A percentile compares a stretch with the other conserved stretches of the same genome.
Evolutionary conservation across 1,140 invertebrate genomes (phyloP).

Genomic region (Charaxes varanes): DNA sequence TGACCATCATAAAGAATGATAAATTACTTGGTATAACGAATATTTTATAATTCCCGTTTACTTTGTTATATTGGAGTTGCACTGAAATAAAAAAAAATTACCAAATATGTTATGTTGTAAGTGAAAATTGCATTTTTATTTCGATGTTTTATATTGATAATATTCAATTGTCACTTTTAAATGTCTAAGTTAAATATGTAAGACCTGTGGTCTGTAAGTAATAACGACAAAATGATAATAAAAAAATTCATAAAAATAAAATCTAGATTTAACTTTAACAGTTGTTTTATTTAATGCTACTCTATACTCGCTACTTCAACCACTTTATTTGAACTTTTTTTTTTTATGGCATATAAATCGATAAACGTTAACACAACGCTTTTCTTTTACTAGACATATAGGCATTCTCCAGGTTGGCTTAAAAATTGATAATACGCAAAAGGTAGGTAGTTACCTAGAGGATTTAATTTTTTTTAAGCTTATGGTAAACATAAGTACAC

Average conservation of each 20-base stretch:
- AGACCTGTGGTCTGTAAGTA: constrained; percentile 67
- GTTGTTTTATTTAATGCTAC: constrained; percentile 41
- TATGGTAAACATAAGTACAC: too few species aligned
- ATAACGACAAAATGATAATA: constrained; percentile 27
- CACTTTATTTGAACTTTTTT: too few species aligned
- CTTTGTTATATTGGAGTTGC: too few species aligned
- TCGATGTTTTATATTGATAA: constrained; percentile 5
- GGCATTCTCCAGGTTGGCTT: too few species aligned
- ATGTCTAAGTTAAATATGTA: constrained; percentile 34
- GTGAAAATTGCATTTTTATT: constrained; percentile 21
- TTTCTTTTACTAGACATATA: too few species aligned
- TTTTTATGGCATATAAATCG: too few species aligned
- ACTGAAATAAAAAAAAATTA: constrained; percentile 13
- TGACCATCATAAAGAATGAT: too few species aligned
- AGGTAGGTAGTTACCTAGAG: too few species aligned
- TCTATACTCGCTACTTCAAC: too few species aligned
- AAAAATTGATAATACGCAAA: too few species aligned
- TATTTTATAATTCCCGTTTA: neutral
- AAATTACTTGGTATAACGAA: neutral
- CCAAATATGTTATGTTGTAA: constrained; percentile 15
- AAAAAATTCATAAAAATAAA: constrained; percentile 26
- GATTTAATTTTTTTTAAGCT: too few species aligned
- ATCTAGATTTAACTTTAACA: constrained; percentile 8
- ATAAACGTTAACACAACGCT: too few species aligned
- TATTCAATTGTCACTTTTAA: constrained; percentile 12